Base-by-base conservation (phyloP, 1,140 invertebrate species). In the Macrotrachela quadricornifera region DNA sequence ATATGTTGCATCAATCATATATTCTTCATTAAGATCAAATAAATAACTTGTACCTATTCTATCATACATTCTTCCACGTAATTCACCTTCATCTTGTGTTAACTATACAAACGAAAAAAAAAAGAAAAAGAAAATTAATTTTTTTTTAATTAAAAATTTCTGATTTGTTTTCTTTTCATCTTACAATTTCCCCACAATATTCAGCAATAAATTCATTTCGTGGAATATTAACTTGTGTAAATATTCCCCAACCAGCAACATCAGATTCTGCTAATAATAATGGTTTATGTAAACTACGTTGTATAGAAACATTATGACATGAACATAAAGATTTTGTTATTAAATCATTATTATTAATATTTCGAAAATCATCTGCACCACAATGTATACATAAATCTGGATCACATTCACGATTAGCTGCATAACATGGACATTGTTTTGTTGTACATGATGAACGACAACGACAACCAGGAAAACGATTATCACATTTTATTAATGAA, bases 181-280 rank as follows among this genome's bases (percentile, higher is more conserved):
- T 30, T 30, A 30, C 21, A 30, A 77, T 69, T 59, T 99, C 94
- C 0, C 94, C 94, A 71, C 91, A 96, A 70, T 99, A 99, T 71
- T 99, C 94, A 0, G 87, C 92, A 58, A 94, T 91, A 64, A 99
- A 97, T 73, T 97, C 92, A 72, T 97, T 95, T 66, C 96, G 96
- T 59, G 85, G 82, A 6, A 86, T 87, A 8, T 82, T 81, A 43
- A 72, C 72, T 66, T 92, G 92, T 0, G 95, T 71, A 65, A 94
- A 99, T 59, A 96, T 95, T 37, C 94, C 94, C 91, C 90, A 97
- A 15, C 94, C 94, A 43, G 92, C 91, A 36, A 99, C 87, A 71
- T 96, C 90, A 1, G 87, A 94, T 0, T 87, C 88, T 14, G 90
- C 91, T 77, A 97, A 81, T 16, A 95, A 69, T 38, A 99, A 72